Base-by-base conservation (phyloP, 2,888 invertebrate species). In the Coecobrya sp. region DNA sequence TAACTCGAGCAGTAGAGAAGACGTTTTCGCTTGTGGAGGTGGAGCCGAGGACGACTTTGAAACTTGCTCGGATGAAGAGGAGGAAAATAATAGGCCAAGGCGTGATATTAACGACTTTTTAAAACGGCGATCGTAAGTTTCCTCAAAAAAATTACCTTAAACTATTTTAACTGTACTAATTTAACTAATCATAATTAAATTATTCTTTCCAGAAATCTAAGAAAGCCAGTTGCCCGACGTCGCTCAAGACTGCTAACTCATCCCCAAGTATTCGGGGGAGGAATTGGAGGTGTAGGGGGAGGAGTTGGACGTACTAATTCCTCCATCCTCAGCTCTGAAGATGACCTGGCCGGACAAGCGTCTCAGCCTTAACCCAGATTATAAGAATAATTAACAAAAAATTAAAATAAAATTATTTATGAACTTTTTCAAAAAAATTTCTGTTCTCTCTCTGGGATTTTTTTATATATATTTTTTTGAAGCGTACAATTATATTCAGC, bases 1-100 rank as follows among this genome's bases (percentile, higher is more conserved):
- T 0, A 94, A 94, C 36, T 62, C 79, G 0, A 95, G 95, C 10
- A 95, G 95, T 49, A 93, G 95, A 36, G 95, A 95, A 81, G 95
- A 95, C 89, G 86, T 95, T 27, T 94, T 94, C 94, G 36, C n/a
- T n/a, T n/a, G n/a, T n/a, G n/a, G n/a, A n/a, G n/a, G n/a, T n/a
- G n/a, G n/a, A n/a, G 93, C 86, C 7, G 89, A 81, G 55, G 94
- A 94, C 73, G 94, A 90, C 0, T 94, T 93, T 85, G 94, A 94
- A 70, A 94, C 94, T 30, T 94, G 82, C 86, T 95, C 95, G 3
- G 95, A 95, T 91, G 94, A 95, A 36, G 94, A 95, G 49, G 94
- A 94, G 7, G 86, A 92, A 76, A 84, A 89, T 65, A 36, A 4
- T 36, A n/a, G n/a, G n/a, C 89, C 89, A 10, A 85, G 94, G 65